phyloP scores from a whole-genome alignment of 2,797 vertebrate species.

The Cyprinella venusta region DNA sequence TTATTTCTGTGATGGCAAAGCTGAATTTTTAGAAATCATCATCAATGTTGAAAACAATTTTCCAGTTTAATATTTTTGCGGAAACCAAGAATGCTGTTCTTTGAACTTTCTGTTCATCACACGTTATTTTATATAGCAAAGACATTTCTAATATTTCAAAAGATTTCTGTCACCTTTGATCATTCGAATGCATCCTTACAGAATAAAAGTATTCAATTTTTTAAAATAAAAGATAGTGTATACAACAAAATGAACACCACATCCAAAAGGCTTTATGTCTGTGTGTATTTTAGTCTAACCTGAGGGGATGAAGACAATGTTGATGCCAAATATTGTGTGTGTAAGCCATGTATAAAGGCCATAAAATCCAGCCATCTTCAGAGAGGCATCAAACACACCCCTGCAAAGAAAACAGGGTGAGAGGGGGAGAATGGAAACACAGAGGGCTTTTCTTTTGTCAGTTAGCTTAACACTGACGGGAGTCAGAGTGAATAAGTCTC shows the following conservation, averaged over 20 bases:
- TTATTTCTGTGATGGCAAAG: not conserved
- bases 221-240: not conserved
- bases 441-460: not conserved
- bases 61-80: not conserved
- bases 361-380: slow-evolving; percentile 99
- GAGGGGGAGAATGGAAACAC: not conserved
- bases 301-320: slow-evolving; percentile 98
- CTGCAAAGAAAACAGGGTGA: slow-evolving; percentile 69
- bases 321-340: slow-evolving; percentile 98
- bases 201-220: not conserved
- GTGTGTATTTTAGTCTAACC: slow-evolving; percentile 77
- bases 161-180: too few relatives aligned
- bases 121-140: not conserved
- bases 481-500: slow-evolving; percentile 19
- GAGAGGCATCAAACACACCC: slow-evolving; percentile 97
- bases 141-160: too few relatives aligned
- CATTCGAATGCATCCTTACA: too few relatives aligned
- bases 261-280: not conserved
- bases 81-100: too few relatives aligned
- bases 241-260: not conserved
- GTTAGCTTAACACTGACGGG: not conserved
- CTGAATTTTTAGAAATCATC: not conserved
- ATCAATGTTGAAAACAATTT: not conserved
- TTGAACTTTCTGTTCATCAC: too few relatives aligned
- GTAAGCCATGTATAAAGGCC: slow-evolving; percentile 99